Percentiles rank a stretch among this genome's conserved stretches.
phyloP scores from a whole-genome alignment of 2,113 vertebrate genomes.

The Rhinolophus sinicus region DNA sequence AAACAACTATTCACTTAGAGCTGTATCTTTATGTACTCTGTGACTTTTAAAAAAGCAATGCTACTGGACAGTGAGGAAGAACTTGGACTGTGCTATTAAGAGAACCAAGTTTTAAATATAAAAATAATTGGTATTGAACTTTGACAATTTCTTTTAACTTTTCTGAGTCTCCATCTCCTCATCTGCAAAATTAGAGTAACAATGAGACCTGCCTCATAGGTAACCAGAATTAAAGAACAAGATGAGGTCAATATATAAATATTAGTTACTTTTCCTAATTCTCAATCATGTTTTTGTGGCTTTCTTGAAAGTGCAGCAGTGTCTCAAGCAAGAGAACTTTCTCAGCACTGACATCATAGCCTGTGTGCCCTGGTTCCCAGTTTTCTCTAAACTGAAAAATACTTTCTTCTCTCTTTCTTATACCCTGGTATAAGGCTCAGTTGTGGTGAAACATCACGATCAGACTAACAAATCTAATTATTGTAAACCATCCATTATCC shows the following conservation, averaged over 20 bases:
- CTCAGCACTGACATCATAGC: neutral
- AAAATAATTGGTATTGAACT: neutral
- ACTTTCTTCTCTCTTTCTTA: neutral
- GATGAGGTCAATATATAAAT: neutral
- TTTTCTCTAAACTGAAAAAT: neutral
- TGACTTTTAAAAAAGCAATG: neutral
- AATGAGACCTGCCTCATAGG: neutral
- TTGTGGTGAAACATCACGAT: neutral
- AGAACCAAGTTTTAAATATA: neutral
- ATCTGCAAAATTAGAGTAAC: neutral
- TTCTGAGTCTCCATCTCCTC: neutral
- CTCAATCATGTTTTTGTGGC: neutral
- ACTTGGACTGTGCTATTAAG: neutral
- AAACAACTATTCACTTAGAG: neutral
- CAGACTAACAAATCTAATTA: neutral
- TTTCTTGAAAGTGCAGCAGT: neutral
- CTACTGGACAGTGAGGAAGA: neutral
- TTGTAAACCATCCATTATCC: neutral
- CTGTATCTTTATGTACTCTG: neutral
- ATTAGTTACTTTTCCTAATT: neutral
- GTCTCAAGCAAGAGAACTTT: neutral
- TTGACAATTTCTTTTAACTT: neutral
- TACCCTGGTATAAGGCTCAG: neutral
- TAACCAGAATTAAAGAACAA: neutral
- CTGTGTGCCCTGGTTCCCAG: rapidly evolving